A percentile compares a stretch with the other conserved stretches of the same genome.
phyloP scores from a whole-genome alignment of 2,113 vertebrate species.

The Melanostigma gelatinosum region DNA sequence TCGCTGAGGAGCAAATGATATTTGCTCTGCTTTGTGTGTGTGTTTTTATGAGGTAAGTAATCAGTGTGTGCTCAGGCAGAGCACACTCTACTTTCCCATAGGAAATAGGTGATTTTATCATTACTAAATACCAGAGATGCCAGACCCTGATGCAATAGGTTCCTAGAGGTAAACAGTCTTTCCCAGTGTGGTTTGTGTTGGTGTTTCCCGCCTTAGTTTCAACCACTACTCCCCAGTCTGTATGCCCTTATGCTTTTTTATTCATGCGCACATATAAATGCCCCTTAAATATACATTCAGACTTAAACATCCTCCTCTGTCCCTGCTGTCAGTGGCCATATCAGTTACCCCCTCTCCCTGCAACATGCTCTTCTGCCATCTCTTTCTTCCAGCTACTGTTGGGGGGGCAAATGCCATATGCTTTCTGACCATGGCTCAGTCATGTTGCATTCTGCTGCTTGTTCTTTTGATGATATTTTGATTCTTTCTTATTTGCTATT shows the following conservation, averaged over 20 bases:
- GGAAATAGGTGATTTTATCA: constrained; percentile 53
- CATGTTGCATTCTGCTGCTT: constrained; percentile 81
- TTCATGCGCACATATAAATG: constrained; percentile 68
- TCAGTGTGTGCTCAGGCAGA: constrained; percentile 39
- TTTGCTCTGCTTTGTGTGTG: constrained; percentile 41
- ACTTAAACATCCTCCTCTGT: constrained; percentile 69
- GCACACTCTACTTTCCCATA: constrained; percentile 24
- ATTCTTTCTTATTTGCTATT: constrained; percentile 78
- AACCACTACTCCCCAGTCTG: constrained; percentile 57
- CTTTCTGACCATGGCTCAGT: constrained; percentile 74
- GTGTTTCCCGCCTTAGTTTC: constrained; percentile 50
- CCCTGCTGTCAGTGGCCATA: constrained; percentile 63
- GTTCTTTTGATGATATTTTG: constrained; percentile 77
- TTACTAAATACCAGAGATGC: constrained; percentile 47
- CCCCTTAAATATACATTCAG: constrained; percentile 63
- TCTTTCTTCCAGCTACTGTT: constrained; percentile 78
- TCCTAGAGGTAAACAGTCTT: constrained; percentile 30
- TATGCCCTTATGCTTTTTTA: constrained; percentile 64
- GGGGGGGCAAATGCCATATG: constrained; percentile 70
- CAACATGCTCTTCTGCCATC: constrained; percentile 80
- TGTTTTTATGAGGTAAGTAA: constrained; percentile 8
- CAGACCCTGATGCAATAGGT: constrained; percentile 22
- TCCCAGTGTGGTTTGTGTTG: constrained; percentile 55
- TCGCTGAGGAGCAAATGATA: constrained; percentile 3
- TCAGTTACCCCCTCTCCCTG: constrained; percentile 58